Conservation (phyloP, 2,113 vertebrate genomes). For the Neopipo cinnamomea region DNA sequence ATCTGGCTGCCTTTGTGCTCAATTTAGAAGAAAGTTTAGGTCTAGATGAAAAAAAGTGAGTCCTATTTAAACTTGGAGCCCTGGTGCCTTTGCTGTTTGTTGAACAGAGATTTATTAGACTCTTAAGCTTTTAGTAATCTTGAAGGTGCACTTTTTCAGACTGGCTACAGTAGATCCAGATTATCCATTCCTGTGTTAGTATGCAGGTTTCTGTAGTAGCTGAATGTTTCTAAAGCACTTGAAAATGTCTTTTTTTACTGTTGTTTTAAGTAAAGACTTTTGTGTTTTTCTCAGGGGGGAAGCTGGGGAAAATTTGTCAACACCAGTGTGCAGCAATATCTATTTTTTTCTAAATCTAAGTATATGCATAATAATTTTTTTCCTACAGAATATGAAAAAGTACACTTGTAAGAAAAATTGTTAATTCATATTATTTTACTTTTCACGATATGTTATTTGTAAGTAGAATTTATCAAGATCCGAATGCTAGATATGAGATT, state of each 20-base stretch:
- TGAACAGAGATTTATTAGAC: neutral
- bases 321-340: fast-evolving
- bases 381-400: neutral
- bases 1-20: neutral
- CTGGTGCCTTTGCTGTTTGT: neutral
- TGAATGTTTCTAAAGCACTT: neutral
- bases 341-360: neutral
- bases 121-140: neutral
- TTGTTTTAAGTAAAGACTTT: neutral
- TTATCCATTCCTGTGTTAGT: neutral
- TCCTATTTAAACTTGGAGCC: neutral
- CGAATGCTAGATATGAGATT: neutral
- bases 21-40: neutral
- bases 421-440: neutral
- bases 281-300: neutral
- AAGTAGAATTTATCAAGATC: neutral
- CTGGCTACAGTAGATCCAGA: neutral
- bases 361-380: neutral
- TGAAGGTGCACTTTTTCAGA: neutral
- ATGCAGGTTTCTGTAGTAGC: neutral
- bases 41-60: neutral
- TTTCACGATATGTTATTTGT: neutral
- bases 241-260: neutral
- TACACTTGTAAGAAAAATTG: neutral
- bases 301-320: neutral